Evolutionary conservation across 2,797 vertebrate genomes (phyloP).

Genomic region (Chanos chanos): DNA sequence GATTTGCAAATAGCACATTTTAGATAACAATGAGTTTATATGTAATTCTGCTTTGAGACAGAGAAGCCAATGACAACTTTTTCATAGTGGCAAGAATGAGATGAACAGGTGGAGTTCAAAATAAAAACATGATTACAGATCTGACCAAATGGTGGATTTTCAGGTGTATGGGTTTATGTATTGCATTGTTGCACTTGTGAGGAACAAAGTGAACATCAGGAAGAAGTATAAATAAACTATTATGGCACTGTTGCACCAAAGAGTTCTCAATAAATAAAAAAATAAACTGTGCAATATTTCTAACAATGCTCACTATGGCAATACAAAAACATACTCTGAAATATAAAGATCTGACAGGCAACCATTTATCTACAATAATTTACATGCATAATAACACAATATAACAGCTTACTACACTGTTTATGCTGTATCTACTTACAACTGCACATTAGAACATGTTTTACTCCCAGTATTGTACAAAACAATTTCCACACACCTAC

Average conservation of each 20-base stretch:
- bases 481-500: conserved; percentile 77
- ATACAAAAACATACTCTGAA: conserved; percentile 90
- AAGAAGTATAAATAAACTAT: conserved; percentile 58
- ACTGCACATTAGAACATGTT: conserved; percentile 75
- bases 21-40: too few species aligned
- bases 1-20: too few species aligned
- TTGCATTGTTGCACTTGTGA: too few species aligned
- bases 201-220: conserved; percentile 43
- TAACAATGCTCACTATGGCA: conserved; percentile 86
- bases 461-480: conserved; percentile 76
- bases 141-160: conserved; percentile 14
- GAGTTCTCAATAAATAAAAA: conserved; percentile 78
- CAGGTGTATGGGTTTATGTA: too few species aligned
- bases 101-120: background rate
- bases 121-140: background rate
- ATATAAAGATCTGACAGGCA: conserved; percentile 82
- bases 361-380: conserved; percentile 83
- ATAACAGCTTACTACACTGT: conserved; percentile 61
- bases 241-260: conserved; percentile 74
- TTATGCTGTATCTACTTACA: conserved; percentile 69
- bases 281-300: conserved; percentile 83
- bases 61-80: background rate
- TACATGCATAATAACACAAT: conserved; percentile 85
- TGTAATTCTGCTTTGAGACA: background rate
- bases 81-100: background rate